Conservation (phyloP, 2,888 invertebrate genomes). For the Panzeria rudis region DNA sequence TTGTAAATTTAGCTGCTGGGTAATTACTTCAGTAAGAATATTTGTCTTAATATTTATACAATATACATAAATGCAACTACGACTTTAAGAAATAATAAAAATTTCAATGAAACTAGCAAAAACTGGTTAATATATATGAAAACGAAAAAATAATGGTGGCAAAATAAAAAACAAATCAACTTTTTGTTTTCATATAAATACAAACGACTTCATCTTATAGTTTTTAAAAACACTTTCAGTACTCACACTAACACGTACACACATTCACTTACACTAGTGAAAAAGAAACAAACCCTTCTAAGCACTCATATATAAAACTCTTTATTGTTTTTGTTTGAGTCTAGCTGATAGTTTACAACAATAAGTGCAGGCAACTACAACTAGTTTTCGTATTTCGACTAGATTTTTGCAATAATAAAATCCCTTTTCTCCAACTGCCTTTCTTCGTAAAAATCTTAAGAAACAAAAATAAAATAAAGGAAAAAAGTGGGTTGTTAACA, state of each 20-base stretch:
- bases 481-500: conserved; percentile 6
- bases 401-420: conserved; percentile 28
- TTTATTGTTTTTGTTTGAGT: conserved; percentile 8
- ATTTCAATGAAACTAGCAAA: conserved; percentile 30
- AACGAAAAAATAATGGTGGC: conserved; percentile 39
- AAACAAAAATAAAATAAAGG: neutral
- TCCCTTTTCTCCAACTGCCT: neutral
- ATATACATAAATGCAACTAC: neutral
- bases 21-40: too few species aligned
- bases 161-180: conserved; percentile 43
- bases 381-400: conserved; percentile 15
- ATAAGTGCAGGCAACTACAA: conserved; percentile 27
- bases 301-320: neutral
- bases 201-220: conserved; percentile 52
- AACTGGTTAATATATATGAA: conserved; percentile 7
- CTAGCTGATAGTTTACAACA: conserved; percentile 51
- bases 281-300: neutral
- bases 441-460: conserved; percentile 16
- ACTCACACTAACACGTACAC: neutral
- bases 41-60: neutral
- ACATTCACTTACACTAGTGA: neutral
- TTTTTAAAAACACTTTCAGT: conserved; percentile 27
- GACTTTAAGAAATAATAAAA: conserved; percentile 22
- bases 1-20: too few species aligned
- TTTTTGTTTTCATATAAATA: conserved; percentile 32